These are phyloP conservation scores for Neodiprion virginianus DNA, from an alignment of 1,140 invertebrate genomes.

Conservation along the genomic window DNA sequence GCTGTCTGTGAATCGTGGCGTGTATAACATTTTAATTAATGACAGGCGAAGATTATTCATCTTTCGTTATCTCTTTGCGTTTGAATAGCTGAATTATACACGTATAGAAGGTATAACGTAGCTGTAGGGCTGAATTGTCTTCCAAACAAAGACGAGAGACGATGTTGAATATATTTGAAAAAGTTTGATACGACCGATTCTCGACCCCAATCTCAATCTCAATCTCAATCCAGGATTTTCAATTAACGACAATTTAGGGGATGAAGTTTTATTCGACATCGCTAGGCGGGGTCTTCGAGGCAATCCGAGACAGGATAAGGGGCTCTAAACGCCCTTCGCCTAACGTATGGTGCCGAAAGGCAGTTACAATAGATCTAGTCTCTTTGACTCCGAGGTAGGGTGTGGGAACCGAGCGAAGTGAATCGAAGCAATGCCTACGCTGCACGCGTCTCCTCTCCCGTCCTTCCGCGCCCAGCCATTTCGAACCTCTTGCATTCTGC, in stretches of 20 bases:
- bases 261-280: background rate
- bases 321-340: background rate
- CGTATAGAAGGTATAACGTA: too few relatives aligned
- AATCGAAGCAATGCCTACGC: conserved; percentile 2
- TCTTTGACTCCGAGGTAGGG: background rate
- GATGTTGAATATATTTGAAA: too few relatives aligned
- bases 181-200: too few relatives aligned
- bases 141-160: too few relatives aligned
- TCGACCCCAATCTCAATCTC: too few relatives aligned
- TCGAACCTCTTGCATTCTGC: background rate
- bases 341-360: conserved; percentile 1
- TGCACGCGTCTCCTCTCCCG: background rate
- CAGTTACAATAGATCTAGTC: conserved; percentile 5
- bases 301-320: background rate
- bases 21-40: too few relatives aligned
- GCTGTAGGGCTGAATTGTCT: too few relatives aligned
- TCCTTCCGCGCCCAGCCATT: background rate
- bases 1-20: too few relatives aligned
- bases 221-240: background rate
- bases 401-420: background rate
- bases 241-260: conserved; percentile 5
- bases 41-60: too few relatives aligned
- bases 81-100: too few relatives aligned
- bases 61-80: too few relatives aligned
- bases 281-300: background rate